Evolutionary conservation across 2,888 invertebrate species (phyloP), one percentile per base, ranked within the genome.

Genomic region (Acrobasis suavella): DNA sequence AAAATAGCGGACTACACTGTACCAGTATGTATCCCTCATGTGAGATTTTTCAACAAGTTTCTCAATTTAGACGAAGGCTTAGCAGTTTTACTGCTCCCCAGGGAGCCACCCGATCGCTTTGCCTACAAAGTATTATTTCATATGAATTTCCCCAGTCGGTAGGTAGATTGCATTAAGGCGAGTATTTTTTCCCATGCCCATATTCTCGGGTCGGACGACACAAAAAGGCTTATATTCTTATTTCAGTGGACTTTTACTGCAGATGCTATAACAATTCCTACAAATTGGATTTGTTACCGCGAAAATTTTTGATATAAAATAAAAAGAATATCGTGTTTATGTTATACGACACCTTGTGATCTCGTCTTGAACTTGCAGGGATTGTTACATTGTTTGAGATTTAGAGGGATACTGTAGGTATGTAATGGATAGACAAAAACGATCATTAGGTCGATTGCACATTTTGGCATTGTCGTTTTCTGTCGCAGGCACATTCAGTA

Each of bases 11-110:
- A 72, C 74, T 75, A 77, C 76, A 75, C 74, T 76, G 74, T 75
- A 71, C 73, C 69, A 74, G 71, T 70, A 74, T 72, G 68, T 78
- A 80, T 83, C 81, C 75, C 81, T 72, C 74, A 82, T 74, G 85
- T 81, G 81, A 85, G 82, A 86, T 85, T 87, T 87, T 88, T 87
- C 85, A 87, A 83, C 85, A 85, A 86, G 82, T 86, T 86, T 85
- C 85, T 83, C 83, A 85, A 87, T 87, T 87, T 85, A 77, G 83
- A 77, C 74, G 80, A 80, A 82, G 85, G 85, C 80, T 86, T 85
- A 86, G 81, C 84, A 83, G 83, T 86, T 89, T 87, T 87, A 89
- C 79, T 82, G 76, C 75, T 73, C 86, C 76, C 82, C 65, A 67
- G 86, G 80, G 87, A 80, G 73, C 66, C 64, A 68, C 76, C 75